Percentiles rank a stretch among this genome's conserved stretches.
These are phyloP conservation scores for Sphaerophoria rueppellii DNA, from an alignment of 2,888 invertebrate species.

Conservation along the genomic window DNA sequence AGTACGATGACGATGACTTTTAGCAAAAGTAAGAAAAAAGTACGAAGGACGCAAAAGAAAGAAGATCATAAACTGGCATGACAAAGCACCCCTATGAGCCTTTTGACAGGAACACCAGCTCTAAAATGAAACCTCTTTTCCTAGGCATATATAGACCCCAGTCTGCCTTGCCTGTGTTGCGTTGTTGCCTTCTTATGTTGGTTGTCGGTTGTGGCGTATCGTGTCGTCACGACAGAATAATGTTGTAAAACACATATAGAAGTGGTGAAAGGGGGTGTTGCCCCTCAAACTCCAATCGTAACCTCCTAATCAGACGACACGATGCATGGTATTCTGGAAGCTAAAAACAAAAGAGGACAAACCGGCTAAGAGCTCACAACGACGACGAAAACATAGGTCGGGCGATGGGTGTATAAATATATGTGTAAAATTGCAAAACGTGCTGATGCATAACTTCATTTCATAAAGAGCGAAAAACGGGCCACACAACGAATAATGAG, in stretches of 20 bases:
- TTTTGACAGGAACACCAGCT: constrained; percentile 42
- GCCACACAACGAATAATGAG: constrained; percentile 67
- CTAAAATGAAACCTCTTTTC: neutral
- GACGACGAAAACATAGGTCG: no score
- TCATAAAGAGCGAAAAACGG: constrained; percentile 64
- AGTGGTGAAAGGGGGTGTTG: constrained; percentile 39
- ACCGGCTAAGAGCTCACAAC: no score
- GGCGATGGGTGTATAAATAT: constrained; percentile 4
- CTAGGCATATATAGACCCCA: neutral
- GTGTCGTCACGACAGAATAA: constrained; percentile 30
- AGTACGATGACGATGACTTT: constrained; percentile 41
- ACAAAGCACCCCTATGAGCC: constrained; percentile 66
- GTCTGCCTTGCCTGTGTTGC: neutral
- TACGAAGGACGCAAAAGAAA: constrained; percentile 23
- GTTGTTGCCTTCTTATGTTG: constrained; percentile 15
- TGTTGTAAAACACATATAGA: constrained; percentile 59
- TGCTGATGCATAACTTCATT: constrained; percentile 74
- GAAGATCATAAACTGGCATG: constrained; percentile 60
- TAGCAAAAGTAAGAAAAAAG: constrained; percentile 62
- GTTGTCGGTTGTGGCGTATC: no score
- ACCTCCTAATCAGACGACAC: constrained; percentile 15
- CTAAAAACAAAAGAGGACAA: no score
- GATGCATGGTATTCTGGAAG: neutral
- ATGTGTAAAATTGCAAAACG: constrained; percentile 67
- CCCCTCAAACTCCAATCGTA: neutral